Evolutionary conservation across 2,888 invertebrate genomes (phyloP), one percentile per base, ranked within the genome.

Genomic region (Parasteatoda lunata): DNA sequence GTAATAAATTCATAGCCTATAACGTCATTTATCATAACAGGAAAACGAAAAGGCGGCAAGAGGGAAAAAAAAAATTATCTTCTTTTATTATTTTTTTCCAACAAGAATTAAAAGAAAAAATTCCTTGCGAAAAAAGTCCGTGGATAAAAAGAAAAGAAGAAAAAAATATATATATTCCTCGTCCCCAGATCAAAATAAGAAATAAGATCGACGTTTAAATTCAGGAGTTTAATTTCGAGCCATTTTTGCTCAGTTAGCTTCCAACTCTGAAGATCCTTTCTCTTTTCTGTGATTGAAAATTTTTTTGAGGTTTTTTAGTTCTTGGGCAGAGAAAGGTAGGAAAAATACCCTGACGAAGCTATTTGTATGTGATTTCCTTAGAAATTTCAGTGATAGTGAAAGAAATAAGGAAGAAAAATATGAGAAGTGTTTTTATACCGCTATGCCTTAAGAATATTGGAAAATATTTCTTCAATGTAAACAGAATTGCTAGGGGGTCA

Each of bases 1-100:
- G 69, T 81, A 81, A 81, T 81, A 81, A 81, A 81, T 81, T 81
- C 81, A 81, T 81, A 75, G 81, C 52, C 81, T 75, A 73, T 75
- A 75, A 81, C 81, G 75, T 69, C 81, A 81, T 81, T 75, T 81
- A 81, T 81, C 81, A 81, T 75, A 68, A 64, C 51, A 52, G 59
- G 70, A 80, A 71, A 71, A 73, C 70, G 59, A 54, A 54, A 79
- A 71, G 69, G 69, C 48, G 66, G 73, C 65, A 54, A 9, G 65
- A 65, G 47, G 49, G 65, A 64, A 54, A 64, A 65, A 54, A 51
- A 30, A 49, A 73, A 45, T 45, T 13, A 52, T 51, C n/a, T 72
- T 65, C 66, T 73, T 7, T 8, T 54, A 73, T 54, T 9, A 47
- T 47, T 59, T 47, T 68, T 66, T 68, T 15, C 4, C 45, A 15